These are phyloP conservation scores for Fratercula arctica DNA, from an alignment of 2,797 vertebrate genomes.

Conservation along the genomic window DNA sequence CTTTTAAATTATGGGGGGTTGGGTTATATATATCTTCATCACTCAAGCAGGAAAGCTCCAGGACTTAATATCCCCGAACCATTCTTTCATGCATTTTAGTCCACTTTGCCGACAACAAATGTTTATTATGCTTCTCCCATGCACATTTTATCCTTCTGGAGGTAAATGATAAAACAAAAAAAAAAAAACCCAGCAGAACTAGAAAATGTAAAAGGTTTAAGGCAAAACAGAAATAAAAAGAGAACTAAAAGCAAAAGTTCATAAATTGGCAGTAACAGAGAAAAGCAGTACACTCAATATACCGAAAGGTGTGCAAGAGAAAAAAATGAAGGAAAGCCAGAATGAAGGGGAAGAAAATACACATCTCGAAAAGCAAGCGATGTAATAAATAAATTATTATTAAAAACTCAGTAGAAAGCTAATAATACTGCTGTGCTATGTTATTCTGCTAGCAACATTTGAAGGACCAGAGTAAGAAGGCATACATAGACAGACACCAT, in stretches of 20 bases:
- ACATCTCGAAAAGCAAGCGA: background rate
- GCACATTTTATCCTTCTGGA: background rate
- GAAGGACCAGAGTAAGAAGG: background rate
- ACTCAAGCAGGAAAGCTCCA: background rate
- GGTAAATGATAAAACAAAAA: background rate
- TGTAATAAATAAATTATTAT: background rate
- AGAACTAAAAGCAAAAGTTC: background rate
- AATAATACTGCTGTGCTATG: background rate
- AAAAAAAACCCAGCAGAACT: background rate
- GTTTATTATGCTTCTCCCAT: background rate
- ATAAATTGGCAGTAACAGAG: background rate
- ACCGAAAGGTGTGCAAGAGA: background rate
- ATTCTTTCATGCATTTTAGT: background rate
- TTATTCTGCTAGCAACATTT: background rate
- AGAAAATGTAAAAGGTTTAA: background rate
- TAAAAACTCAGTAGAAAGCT: background rate
- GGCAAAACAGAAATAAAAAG: background rate
- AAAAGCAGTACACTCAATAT: background rate
- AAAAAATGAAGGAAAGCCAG: background rate
- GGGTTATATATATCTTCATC: background rate
- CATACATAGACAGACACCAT: background rate
- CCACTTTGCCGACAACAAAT: background rate
- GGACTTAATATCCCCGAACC: background rate
- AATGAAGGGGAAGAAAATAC: background rate
- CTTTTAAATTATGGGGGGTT: background rate